Evolutionary conservation across 2,888 invertebrate species (phyloP), one percentile per base, ranked within the genome.

Genomic region (Tachystola acroxantha): DNA sequence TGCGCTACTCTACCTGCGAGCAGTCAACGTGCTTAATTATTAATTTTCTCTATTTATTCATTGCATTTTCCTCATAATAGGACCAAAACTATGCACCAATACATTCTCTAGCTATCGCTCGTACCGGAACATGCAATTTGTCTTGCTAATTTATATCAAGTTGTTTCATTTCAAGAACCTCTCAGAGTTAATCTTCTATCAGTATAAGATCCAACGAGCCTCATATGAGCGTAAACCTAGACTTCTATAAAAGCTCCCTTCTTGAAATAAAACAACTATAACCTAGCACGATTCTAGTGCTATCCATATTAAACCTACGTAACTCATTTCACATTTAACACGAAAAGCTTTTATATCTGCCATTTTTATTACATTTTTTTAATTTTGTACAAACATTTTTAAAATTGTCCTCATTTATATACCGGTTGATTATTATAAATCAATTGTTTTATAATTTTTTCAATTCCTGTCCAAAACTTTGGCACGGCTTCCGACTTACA

Each of bases 1-100:
- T 82, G 82, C 82, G 76, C 85, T 85, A 85, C 72, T 79, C 82
- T 84, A 84, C 81, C n/a, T 72, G 76, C 79, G 79, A 82, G 81
- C 85, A 84, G 82, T 82, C 78, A 80, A 82, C 66, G 71, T 82
- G 74, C 73, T 78, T 79, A 70, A 43, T 59, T 51, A 55, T 59
- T 55, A 59, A 47, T 50, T 39, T 20, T 48, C 47, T 64, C 53
- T 42, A 43, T 54, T 39, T 50, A 53, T 51, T 52, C 53, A 43
- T 54, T 48, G 47, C 57, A 51, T 46, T 49, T 42, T 42, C 16
- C 16, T 16, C 37, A 53, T 53, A 48, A 53, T 37, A 44, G 48
- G 59, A 58, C 51, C 54, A 70, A 69, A 57, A 57, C 71, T 77
- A 72, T 73, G 71, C 72, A 72, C 74, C 72, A 65, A 64, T 65